These are phyloP conservation scores for Albula glossodonta DNA, from an alignment of 2,113 vertebrate genomes.

Conservation along the genomic window DNA sequence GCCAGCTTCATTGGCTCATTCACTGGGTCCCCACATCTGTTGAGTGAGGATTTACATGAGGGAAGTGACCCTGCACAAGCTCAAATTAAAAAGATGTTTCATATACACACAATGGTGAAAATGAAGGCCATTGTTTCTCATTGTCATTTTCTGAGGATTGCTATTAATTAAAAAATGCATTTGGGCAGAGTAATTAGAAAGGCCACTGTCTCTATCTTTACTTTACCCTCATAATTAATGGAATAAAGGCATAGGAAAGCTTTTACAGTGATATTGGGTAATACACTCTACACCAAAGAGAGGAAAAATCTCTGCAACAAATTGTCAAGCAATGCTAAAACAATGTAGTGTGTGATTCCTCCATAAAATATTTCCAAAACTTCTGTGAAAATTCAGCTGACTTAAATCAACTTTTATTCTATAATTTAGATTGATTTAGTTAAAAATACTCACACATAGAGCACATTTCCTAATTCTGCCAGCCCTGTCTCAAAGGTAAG, in stretches of 20 bases:
- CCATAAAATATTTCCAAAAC: too few species aligned
- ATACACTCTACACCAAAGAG: too few species aligned
- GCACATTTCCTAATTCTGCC: neutral
- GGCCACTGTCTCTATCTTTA: neutral
- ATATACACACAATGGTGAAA: neutral
- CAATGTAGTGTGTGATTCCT: too few species aligned
- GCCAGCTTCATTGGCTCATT: slow-evolving; percentile 21
- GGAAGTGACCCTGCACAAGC: neutral
- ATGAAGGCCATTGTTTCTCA: neutral
- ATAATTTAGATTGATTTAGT: too few species aligned
- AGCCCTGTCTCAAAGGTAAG: neutral
- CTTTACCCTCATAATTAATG: neutral
- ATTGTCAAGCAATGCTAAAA: too few species aligned
- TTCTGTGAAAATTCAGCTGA: too few species aligned
- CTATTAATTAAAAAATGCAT: neutral
- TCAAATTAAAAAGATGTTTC: neutral
- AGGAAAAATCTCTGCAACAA: too few species aligned
- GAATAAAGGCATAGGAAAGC: neutral
- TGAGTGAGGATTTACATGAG: neutral
- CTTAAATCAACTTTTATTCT: too few species aligned
- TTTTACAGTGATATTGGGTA: neutral
- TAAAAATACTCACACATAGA: too few species aligned
- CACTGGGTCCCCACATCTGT: slow-evolving; percentile 4
- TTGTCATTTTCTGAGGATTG: neutral
- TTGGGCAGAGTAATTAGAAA: neutral